Percentiles rank a stretch among this genome's conserved stretches.
These are phyloP conservation scores for Moxostoma hubbsi DNA, from an alignment of 2,797 vertebrate genomes.

Conservation along the genomic window DNA sequence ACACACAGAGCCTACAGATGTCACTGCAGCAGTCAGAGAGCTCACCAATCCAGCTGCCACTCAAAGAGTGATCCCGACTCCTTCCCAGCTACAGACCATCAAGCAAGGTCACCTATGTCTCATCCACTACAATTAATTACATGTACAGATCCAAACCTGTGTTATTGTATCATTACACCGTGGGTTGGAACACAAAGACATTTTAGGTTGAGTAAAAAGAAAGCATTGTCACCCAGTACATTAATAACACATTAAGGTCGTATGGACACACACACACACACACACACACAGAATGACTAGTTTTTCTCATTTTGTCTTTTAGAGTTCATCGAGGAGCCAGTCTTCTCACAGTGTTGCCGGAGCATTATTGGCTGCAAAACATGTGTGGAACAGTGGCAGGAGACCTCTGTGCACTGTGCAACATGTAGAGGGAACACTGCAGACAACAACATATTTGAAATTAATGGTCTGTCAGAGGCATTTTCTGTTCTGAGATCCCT, in stretches of 20 bases:
- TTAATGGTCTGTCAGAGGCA: no score
- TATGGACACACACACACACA: background rate
- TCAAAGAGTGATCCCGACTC: background rate
- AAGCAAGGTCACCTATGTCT: background rate
- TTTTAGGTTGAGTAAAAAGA: background rate
- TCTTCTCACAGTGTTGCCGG: no score
- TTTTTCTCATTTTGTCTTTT: no score
- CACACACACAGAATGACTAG: no score
- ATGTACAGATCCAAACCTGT: background rate
- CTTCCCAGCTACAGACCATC: background rate
- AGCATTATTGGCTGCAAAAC: no score
- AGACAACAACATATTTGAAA: no score
- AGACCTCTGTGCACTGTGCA: no score
- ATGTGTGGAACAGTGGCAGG: no score
- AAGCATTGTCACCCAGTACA: background rate
- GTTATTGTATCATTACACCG: background rate
- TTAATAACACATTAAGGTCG: background rate
- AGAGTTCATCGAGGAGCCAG: no score
- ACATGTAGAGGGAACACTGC: no score
- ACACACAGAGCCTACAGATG: no score
- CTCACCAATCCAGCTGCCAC: background rate
- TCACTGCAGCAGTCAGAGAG: background rate
- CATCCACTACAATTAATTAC: background rate
- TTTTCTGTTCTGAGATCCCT: no score
- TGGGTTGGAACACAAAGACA: background rate